Evolutionary conservation across 37 sponge, comb jelly and placozoan species (phyloP), one percentile per base, ranked within the genome.

Genomic region (Halichondria panicea): DNA sequence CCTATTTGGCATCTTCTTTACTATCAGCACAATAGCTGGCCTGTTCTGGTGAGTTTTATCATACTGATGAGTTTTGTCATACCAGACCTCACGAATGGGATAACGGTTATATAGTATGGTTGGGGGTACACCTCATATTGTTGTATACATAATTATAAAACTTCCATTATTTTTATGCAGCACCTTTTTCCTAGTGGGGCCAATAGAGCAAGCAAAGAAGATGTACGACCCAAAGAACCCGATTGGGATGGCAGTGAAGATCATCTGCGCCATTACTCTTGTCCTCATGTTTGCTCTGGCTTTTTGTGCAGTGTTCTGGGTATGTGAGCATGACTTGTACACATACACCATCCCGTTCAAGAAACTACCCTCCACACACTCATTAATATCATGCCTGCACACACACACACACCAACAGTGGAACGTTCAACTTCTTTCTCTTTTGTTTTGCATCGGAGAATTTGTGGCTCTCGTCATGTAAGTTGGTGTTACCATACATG

Each of bases 111-210:
- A n/a, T n/a, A n/a, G n/a, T n/a, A n/a, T n/a, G n/a, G n/a, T n/a
- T n/a, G n/a, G n/a, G n/a, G n/a, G n/a, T n/a, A n/a, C n/a, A n/a
- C n/a, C n/a, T n/a, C n/a, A n/a, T n/a, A n/a, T 35, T 43, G 5
- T 24, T 35, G 11, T 11, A 48, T 19, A 15, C 13, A 48, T 19
- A 48, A 48, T 15, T 48, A 48, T n/a, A n/a, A n/a, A n/a, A n/a
- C n/a, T n/a, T n/a, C n/a, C n/a, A n/a, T n/a, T 36, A 28, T 44
- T 4, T 21, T 22, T 64, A 19, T 21, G 30, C 71, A 92, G 93
- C 43, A 88, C 94, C 0, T 78, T 93, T 45, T 93, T 93, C 76
- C 64, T 93, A 31, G 81, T 89, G 18, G 74, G 80, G 0, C 94
- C 94, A 2, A 76, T 85, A 28, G 72, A 68, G 27, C 94, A 93